These are phyloP conservation scores for Psix sp. DNA, from an alignment of 1,140 invertebrate species.

Conservation along the genomic window DNA sequence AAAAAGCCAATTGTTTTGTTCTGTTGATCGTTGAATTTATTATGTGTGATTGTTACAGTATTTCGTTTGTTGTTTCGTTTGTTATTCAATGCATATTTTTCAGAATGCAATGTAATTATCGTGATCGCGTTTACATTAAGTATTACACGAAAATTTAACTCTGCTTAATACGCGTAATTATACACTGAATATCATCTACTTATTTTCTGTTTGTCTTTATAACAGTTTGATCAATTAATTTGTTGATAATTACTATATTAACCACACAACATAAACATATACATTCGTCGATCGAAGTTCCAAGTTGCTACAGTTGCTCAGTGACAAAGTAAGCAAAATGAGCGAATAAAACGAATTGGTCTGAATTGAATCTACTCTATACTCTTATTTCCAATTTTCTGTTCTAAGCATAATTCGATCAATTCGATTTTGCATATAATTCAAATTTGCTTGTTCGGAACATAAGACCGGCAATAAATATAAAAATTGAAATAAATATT, in stretches of 20 bases:
- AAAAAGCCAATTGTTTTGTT: no score
- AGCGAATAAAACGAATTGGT: constrained; percentile 1
- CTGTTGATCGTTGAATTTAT: constrained; percentile 69
- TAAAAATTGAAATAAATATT: no score
- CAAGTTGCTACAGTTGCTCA: constrained; percentile 8
- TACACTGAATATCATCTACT: constrained; percentile 46
- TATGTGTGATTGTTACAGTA: constrained; percentile 70
- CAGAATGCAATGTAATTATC: constrained; percentile 60
- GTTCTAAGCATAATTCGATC: no score
- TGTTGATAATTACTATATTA: constrained; percentile 34
- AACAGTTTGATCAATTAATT: constrained; percentile 9
- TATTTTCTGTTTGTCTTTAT: constrained; percentile 5
- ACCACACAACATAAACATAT: constrained; percentile 43
- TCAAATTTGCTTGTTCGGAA: no score
- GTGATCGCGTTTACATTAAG: constrained; percentile 57
- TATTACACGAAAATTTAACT: constrained; percentile 64
- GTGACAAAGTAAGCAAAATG: constrained; percentile 6
- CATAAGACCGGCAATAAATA: no score
- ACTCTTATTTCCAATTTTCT: no score
- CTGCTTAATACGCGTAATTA: constrained; percentile 38
- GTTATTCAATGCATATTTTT: constrained; percentile 57
- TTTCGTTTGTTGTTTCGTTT: constrained; percentile 43
- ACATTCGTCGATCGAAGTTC: constrained; percentile 40
- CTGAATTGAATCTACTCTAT: no score
- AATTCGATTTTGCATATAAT: no score